These are phyloP conservation scores for Odontesthes bonariensis DNA, from an alignment of 2,113 vertebrate genomes.

Conservation along the genomic window DNA sequence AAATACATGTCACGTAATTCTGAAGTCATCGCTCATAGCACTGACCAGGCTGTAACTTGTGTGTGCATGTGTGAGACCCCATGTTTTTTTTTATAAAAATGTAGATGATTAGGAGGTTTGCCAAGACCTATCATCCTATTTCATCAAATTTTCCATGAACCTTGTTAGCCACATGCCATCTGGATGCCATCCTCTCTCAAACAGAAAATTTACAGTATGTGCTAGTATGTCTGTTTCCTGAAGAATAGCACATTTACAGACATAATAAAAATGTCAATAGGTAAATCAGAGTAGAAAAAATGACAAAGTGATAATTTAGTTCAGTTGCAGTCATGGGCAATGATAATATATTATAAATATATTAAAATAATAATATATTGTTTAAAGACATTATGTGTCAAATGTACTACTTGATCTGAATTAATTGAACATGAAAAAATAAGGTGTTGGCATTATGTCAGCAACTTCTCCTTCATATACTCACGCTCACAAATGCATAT, in stretches of 20 bases:
- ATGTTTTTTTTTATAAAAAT: constrained; percentile 28
- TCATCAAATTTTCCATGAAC: constrained; percentile 56
- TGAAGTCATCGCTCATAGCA: constrained; percentile 37
- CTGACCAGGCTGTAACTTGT: constrained; percentile 33
- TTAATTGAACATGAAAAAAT: no score
- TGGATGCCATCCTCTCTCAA: constrained; percentile 59
- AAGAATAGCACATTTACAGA: constrained; percentile 14
- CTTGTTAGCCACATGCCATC: constrained; percentile 23
- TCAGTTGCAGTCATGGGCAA: not conserved
- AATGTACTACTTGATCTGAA: no score
- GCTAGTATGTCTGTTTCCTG: constrained; percentile 4
- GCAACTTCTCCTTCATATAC: no score
- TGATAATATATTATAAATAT: no score
- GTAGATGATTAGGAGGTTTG: constrained; percentile 32
- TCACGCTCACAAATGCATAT: no score
- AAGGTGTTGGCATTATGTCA: no score
- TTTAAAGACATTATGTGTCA: not conserved
- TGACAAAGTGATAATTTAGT: not conserved
- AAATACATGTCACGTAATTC: constrained; percentile 65
- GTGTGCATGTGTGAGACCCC: constrained; percentile 11
- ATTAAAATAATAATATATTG: no score
- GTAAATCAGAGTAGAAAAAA: not conserved
- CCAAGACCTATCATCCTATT: constrained; percentile 23
- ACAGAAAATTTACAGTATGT: constrained; percentile 4
- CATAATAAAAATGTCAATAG: constrained; percentile 11